Percentiles rank a stretch among this genome's conserved stretches.
Evolutionary conservation across 2,113 vertebrate species (phyloP).

Genomic region (Stegostoma tigrinum): DNA sequence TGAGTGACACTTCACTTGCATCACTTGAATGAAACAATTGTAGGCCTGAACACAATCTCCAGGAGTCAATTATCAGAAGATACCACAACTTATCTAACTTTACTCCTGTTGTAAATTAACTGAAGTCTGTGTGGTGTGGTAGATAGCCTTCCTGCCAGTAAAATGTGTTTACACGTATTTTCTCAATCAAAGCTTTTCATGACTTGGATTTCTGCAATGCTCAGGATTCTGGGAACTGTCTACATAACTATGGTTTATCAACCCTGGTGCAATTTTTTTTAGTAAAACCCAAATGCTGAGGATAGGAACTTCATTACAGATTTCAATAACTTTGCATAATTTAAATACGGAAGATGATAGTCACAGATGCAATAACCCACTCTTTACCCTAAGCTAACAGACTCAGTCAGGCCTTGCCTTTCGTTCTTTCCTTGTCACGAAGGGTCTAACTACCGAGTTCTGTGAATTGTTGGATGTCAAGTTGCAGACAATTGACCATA

Average conservation of each 20-base stretch:
- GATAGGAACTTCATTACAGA: not conserved
- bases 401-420: not conserved
- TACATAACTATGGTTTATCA: not conserved
- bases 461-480: not conserved
- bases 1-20: too few relatives aligned
- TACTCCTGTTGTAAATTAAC: too few relatives aligned
- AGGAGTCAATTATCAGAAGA: too few relatives aligned
- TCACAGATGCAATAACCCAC: not conserved
- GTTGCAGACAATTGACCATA: not conserved
- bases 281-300: not conserved
- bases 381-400: not conserved
- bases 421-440: not conserved
- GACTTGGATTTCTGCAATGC: not conserved
- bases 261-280: not conserved
- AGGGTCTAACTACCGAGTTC: not conserved
- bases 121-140: too few relatives aligned
- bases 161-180: too few relatives aligned
- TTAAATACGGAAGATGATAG: not conserved
- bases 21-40: too few relatives aligned
- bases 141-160: too few relatives aligned
- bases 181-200: not conserved
- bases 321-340: not conserved
- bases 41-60: too few relatives aligned
- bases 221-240: not conserved
- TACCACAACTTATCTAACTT: too few relatives aligned